A percentile compares a stretch with the other conserved stretches of the same genome.
These are phyloP conservation scores for Enteromius paludinosus DNA, from an alignment of 2,797 vertebrate genomes.

Conservation along the genomic window DNA sequence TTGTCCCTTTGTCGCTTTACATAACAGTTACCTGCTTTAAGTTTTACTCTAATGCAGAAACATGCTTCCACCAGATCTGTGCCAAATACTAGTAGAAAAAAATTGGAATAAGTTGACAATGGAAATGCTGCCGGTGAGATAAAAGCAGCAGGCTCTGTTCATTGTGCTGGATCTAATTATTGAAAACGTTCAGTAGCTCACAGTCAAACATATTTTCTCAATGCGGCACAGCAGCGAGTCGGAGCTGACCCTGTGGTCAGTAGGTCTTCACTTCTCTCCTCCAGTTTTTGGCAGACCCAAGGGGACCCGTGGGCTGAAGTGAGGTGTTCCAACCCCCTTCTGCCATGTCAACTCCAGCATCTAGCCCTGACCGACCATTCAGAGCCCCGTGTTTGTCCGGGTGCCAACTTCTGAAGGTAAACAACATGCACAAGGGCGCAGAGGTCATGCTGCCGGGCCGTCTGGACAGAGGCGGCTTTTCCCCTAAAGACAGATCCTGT, in stretches of 20 bases:
- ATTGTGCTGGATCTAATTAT: slow-evolving; percentile 2
- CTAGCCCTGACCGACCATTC: slow-evolving; percentile 67
- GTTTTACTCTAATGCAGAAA: neutral
- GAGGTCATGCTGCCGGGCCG: slow-evolving; percentile 69
- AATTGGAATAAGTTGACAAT: neutral
- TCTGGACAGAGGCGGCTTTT: slow-evolving; percentile 65
- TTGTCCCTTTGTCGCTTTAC: neutral
- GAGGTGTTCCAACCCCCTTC: slow-evolving; percentile 68
- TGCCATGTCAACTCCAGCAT: slow-evolving; percentile 72
- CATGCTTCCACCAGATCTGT: neutral
- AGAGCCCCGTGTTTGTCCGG: slow-evolving; percentile 59
- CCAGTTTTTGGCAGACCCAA: slow-evolving; percentile 72
- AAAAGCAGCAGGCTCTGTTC: neutral
- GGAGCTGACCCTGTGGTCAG: slow-evolving; percentile 71
- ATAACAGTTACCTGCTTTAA: neutral
- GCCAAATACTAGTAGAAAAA: neutral
- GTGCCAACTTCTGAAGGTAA: slow-evolving; percentile 74
- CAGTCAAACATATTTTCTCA: slow-evolving; percentile 48
- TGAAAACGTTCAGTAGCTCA: slow-evolving; percentile 5
- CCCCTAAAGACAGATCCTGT: slow-evolving; percentile 71
- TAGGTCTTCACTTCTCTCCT: slow-evolving; percentile 66
- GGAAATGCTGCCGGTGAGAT: slow-evolving; percentile 29
- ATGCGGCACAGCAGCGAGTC: slow-evolving; percentile 46
- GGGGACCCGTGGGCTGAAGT: slow-evolving; percentile 70
- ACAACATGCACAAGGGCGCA: slow-evolving; percentile 70